Conservation (phyloP, 2,797 vertebrate genomes). For the Oophaga sylvatica region DNA sequence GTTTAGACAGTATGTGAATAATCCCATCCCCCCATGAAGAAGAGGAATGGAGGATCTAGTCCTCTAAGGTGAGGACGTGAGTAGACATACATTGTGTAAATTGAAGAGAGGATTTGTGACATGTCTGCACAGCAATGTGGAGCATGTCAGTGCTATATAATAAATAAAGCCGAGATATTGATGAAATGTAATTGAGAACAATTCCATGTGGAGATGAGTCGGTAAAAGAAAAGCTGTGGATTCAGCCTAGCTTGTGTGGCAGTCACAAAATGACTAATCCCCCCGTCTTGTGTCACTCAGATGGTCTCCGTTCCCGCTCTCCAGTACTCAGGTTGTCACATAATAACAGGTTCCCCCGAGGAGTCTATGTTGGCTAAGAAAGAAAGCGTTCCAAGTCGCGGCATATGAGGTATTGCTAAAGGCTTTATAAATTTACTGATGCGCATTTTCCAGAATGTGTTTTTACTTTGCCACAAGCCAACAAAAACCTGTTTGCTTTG, state of each 20-base stretch:
- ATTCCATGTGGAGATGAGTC: slow-evolving; percentile 10
- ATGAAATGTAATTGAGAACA: slow-evolving; percentile 8
- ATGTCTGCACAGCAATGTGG: neutral
- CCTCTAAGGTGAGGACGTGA: neutral
- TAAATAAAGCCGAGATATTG: neutral
- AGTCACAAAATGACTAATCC: slow-evolving; percentile 36
- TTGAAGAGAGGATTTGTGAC: neutral
- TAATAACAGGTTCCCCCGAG: slow-evolving; percentile 41
- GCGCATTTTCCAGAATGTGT: slow-evolving; percentile 35
- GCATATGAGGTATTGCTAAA: slow-evolving; percentile 12
- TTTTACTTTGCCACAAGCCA: slow-evolving; percentile 42
- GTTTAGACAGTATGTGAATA: neutral
- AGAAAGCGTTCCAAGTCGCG: slow-evolving; percentile 13
- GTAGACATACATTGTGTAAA: neutral
- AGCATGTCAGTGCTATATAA: neutral
- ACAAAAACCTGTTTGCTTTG: slow-evolving; percentile 48
- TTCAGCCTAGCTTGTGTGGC: slow-evolving; percentile 27
- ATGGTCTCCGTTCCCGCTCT: slow-evolving; percentile 12
- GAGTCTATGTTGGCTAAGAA: neutral
- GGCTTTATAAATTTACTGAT: slow-evolving; percentile 44
- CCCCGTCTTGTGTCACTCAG: slow-evolving; percentile 12
- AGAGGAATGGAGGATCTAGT: neutral
- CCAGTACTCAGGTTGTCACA: slow-evolving; percentile 47
- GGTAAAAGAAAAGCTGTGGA: slow-evolving; percentile 3
- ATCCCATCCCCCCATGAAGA: neutral